Conservation (phyloP, 2,113 vertebrate species). For the Petaurus breviceps region DNA sequence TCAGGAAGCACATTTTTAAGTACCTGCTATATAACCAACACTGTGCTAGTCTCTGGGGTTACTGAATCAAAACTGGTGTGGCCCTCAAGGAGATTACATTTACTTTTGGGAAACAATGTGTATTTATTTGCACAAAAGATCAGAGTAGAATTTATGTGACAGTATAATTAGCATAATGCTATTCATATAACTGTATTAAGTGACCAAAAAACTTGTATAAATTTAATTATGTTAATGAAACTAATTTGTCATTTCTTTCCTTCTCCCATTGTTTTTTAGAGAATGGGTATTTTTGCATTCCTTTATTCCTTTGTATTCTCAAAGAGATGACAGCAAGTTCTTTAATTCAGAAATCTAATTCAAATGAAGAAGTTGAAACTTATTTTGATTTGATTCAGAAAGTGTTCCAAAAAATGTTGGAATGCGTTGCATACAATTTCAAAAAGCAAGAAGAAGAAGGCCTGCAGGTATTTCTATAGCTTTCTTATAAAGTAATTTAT, state of each 20-base stretch:
- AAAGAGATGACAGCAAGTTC: conserved; percentile 87
- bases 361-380: conserved; percentile 75
- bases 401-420: conserved; percentile 92
- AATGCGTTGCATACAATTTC: conserved; percentile 85
- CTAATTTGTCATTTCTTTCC: not conserved
- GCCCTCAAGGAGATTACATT: not conserved
- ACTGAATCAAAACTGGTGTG: not conserved
- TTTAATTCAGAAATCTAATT: conserved; percentile 71
- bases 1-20: not conserved
- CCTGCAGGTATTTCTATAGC: conserved; percentile 84
- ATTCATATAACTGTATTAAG: not conserved
- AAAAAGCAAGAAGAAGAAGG: conserved; percentile 88
- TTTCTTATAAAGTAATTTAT: not conserved
- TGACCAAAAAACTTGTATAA: not conserved
- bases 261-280: conserved; percentile 81
- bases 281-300: conserved; percentile 86
- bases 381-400: conserved; percentile 86
- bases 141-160: not conserved
- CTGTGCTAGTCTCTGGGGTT: not conserved
- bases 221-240: not conserved
- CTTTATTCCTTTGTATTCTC: conserved; percentile 86
- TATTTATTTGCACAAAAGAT: not conserved
- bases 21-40: too few species aligned
- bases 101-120: not conserved
- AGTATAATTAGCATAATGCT: not conserved